Conservation (phyloP, 2,888 invertebrate species). For the Trichopoda pennipes region DNA sequence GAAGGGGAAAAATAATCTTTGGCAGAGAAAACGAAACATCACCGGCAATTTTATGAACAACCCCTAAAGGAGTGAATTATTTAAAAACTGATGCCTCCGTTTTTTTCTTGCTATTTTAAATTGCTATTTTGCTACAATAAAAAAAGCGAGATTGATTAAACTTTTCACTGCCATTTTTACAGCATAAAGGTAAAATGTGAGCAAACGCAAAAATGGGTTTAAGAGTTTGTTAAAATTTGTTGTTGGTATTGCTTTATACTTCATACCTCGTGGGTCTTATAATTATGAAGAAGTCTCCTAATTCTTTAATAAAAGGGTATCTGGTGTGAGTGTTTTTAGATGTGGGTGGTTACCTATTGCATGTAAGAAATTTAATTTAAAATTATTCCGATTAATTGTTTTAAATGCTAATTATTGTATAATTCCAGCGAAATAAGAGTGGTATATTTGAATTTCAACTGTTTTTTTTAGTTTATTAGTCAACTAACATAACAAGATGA, state of each 20-base stretch:
- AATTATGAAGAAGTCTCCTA: neutral
- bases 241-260: neutral
- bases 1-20: conserved; percentile 48
- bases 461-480: too few species aligned
- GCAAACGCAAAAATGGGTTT: conserved; percentile 41
- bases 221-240: conserved; percentile 17
- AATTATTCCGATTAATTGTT: too few species aligned
- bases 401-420: too few species aligned
- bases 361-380: too few species aligned
- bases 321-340: neutral
- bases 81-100: conserved; percentile 49
- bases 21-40: conserved; percentile 14
- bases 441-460: too few species aligned
- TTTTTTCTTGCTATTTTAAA: conserved; percentile 17
- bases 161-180: conserved; percentile 58
- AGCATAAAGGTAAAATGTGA: conserved; percentile 42
- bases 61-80: conserved; percentile 61
- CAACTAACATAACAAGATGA: too few species aligned
- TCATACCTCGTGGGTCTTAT: neutral
- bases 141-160: conserved; percentile 59
- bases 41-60: conserved; percentile 47
- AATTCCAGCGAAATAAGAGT: too few species aligned
- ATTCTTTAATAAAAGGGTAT: neutral
- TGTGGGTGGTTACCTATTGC: too few species aligned
- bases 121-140: neutral